A percentile compares a stretch with the other conserved stretches of the same genome.
Conservation (phyloP, 2,888 invertebrate species). For the Mythimna albipuncta region DNA sequence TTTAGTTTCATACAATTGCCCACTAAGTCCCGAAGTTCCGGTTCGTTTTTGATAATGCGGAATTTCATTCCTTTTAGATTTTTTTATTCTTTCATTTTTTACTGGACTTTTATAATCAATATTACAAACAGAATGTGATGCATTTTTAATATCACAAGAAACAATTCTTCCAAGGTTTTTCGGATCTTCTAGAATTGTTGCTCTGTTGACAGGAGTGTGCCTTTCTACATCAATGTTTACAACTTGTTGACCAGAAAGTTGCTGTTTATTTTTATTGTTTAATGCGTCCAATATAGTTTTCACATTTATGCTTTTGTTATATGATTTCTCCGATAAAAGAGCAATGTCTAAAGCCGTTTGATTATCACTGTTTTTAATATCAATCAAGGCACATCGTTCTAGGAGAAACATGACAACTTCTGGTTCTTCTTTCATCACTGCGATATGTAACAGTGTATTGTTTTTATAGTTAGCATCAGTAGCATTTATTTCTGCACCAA, state of each 20-base stretch:
- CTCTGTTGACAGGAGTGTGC: not conserved
- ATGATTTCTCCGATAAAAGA: constrained; percentile 5
- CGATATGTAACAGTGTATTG: constrained; percentile 65
- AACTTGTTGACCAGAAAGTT: not conserved
- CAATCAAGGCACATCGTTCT: constrained; percentile 52
- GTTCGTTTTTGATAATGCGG: constrained; percentile 43
- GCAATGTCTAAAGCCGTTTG: constrained; percentile 62
- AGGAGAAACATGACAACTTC: constrained; percentile 57
- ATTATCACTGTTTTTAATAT: constrained; percentile 49
- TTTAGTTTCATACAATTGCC: constrained; percentile 65
- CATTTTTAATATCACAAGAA: constrained; percentile 2
- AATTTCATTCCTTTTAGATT: constrained; percentile 1
- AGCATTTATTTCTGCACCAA: constrained; percentile 65
- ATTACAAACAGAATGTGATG: not conserved
- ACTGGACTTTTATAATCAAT: not conserved
- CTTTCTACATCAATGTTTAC: not conserved
- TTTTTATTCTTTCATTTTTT: not conserved
- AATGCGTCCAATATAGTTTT: constrained; percentile 22
- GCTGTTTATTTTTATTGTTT: not conserved
- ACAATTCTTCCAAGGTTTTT: not conserved
- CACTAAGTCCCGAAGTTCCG: constrained; percentile 58
- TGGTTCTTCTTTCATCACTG: constrained; percentile 53
- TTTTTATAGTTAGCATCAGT: constrained; percentile 58
- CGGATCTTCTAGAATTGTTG: not conserved
- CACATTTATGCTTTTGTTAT: constrained; percentile 3